Conservation (phyloP, 2,797 vertebrate species). For the Stomatorhinus walkeri region DNA sequence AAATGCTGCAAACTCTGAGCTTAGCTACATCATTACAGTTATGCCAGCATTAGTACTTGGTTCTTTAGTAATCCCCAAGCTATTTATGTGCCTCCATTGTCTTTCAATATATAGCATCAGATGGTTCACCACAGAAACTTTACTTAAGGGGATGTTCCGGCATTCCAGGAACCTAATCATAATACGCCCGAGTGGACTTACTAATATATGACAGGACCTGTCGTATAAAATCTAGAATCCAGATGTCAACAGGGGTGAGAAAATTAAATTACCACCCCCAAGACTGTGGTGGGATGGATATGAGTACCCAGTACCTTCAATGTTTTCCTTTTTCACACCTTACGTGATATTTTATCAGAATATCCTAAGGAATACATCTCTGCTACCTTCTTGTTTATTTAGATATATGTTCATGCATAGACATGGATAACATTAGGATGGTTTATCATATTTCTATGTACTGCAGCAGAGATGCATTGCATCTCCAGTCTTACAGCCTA, state of each 20-base stretch:
- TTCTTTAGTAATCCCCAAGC: slow-evolving; percentile 34
- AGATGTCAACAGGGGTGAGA: slow-evolving; percentile 14
- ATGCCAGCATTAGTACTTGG: not conserved
- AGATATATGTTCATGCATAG: not conserved
- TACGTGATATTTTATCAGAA: not conserved
- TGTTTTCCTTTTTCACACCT: not conserved
- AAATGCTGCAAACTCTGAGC: not conserved
- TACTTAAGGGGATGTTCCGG: slow-evolving; percentile 10
- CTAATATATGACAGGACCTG: not conserved
- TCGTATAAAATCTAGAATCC: not conserved
- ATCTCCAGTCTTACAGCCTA: not conserved
- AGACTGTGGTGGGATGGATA: not conserved
- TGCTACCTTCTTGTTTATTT: not conserved
- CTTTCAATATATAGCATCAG: not conserved
- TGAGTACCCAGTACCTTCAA: not conserved
- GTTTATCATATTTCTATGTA: not conserved
- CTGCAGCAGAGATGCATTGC: not conserved
- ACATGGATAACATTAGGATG: not conserved
- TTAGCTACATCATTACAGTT: slow-evolving; percentile 37
- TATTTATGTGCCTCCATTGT: slow-evolving; percentile 44
- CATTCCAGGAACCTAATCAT: not conserved
- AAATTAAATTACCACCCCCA: not conserved
- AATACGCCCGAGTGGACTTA: slow-evolving; percentile 1
- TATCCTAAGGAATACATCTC: not conserved
- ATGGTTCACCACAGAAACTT: not conserved